Base-by-base conservation (phyloP, 2,888 invertebrate species). In the Cephus nigrinus region DNA sequence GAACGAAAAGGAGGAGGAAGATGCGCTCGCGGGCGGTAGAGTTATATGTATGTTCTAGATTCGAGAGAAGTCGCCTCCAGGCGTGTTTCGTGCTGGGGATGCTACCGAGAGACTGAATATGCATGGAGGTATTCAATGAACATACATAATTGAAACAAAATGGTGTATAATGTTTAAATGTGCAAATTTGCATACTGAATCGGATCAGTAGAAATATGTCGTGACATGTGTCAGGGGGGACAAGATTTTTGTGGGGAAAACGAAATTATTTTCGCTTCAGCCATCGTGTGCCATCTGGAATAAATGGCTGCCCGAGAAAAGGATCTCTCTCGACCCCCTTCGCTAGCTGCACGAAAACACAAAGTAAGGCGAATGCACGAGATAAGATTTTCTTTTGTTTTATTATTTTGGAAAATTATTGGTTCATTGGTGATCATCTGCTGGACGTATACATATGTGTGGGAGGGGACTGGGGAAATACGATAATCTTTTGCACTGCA, bases 251-350 rank as follows among this genome's bases (percentile, higher is more conserved):
- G 23, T 23, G 55, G 55, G 79, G 80, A 83, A 80, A 81, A 82
- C 73, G 78, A 80, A 79, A 80, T 82, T 81, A 75, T 84, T 84
- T 83, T 84, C 81, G 79, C 84, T 85, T 84, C 81, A 85, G 84
- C 80, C 40, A 80, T 76, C 35, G 30, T 33, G 71, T 11, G 55
- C 55, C 55, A 23, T 55, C 55, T 55, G 55, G 55, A 55, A 55
- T 55, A 23, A 71, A 71, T 33, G 32, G 71, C 32, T 71, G 71
- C 71, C 71, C 71, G 33, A 32, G 71, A 34, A 71, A 55, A 55
- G 55, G 55, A 55, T 55, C 55, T 55, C 55, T 55, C 55, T 55
- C 55, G 55, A 55, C 55, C 55, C 55, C 55, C 55, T 55, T 55
- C 55, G 55, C 55, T 55, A 55, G 55, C 55, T 55, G 55, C 55